Evolutionary conservation across 2,797 vertebrate genomes (phyloP), one percentile per base, ranked within the genome.

Genomic region (Botia kubotai): DNA sequence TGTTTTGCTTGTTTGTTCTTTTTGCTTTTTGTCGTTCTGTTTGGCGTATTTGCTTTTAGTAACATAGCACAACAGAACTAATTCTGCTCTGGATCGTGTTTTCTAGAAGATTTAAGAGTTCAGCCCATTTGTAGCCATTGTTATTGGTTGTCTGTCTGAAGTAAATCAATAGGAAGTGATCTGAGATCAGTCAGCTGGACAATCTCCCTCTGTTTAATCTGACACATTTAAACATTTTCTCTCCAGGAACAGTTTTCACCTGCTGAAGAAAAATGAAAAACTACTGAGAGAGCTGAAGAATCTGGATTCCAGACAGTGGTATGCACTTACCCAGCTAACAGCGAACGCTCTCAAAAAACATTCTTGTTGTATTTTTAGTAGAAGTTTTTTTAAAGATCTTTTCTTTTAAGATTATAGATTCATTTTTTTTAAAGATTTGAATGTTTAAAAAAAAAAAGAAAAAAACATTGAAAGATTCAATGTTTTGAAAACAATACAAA

Each of bases 211-310:
- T 36, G 10, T 10, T 13, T 71, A 57, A 16, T 6, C 69, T 58
- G 33, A 67, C 17, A 74, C 57, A 21, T 55, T 77, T 7, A 53
- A 52, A 50, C 66, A 4, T 75, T 13, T 62, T 60, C 7, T 80
- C 0, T 93, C 83, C 93, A 99, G 98, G 94, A 97, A 95, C 86
- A 99, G 95, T 90, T 99, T 99, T 92, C 97, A 99, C 93, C 94
- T 99, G 85, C 86, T 99, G 90, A 97, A 97, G 90, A 99, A 99
- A 93, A 99, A 98, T 58, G 98, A 99, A 92, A 99, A 99, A 88
- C 93, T 99, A 57, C 93, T 99, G 86, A 94, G 98, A 89, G 98
- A 99, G 91, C 95, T 99, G 91, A 96, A 96, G 92, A 99, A 99
- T 89, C 91, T 99, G 87, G 98, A 99, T 85, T 99, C 98, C 63